phyloP scores from a whole-genome alignment of 2,888 invertebrate genomes.

The Microplitis manilae region DNA sequence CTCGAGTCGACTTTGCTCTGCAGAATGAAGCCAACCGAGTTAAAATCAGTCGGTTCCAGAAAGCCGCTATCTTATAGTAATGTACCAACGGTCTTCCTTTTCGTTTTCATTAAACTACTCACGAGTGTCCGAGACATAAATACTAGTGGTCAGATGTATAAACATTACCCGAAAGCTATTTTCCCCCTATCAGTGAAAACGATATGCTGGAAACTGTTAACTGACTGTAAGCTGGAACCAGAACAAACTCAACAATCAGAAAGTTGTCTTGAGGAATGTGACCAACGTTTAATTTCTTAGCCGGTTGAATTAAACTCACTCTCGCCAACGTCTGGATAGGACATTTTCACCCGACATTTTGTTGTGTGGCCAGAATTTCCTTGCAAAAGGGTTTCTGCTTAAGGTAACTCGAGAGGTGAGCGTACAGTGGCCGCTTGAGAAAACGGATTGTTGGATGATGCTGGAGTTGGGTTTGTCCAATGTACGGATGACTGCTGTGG shows the following conservation, averaged over 20 bases:
- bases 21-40: constrained; percentile 33
- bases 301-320: constrained; percentile 70
- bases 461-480: constrained; percentile 21
- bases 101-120: constrained; percentile 58
- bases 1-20: constrained; percentile 33
- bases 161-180: neutral
- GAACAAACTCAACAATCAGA: constrained; percentile 64
- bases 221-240: too few relatives aligned
- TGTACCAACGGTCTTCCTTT: neutral
- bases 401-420: neutral
- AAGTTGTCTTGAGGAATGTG: constrained; percentile 71
- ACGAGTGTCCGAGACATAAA: constrained; percentile 67
- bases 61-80: constrained; percentile 4
- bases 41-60: constrained; percentile 26
- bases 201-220: too few relatives aligned
- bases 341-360: constrained; percentile 50
- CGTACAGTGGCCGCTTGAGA: constrained; percentile 5
- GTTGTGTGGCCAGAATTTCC: constrained; percentile 25
- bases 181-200: too few relatives aligned
- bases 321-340: constrained; percentile 56
- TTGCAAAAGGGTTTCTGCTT: too few relatives aligned
- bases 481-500: constrained; percentile 32
- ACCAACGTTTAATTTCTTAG: constrained; percentile 70
- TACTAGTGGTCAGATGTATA: constrained; percentile 65
- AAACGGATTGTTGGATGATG: neutral